Evolutionary conservation across 2,113 vertebrate species (phyloP).

Genomic region (Sarotherodon lohbergeri): DNA sequence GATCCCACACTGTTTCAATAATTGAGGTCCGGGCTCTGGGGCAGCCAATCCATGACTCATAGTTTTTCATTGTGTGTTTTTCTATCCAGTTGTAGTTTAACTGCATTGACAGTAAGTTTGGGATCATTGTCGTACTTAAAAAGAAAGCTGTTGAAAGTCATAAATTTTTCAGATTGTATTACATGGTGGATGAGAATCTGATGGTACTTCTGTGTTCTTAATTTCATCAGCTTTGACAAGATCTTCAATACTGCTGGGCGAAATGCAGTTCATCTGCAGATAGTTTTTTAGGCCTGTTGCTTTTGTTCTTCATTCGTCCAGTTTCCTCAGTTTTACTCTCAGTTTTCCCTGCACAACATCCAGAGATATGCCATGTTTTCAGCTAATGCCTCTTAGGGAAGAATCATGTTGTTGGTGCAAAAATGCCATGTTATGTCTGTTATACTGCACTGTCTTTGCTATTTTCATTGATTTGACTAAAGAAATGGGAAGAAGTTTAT

Average conservation of each 20-base stretch:
- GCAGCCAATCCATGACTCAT: fast-evolving
- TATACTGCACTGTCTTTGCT: neutral
- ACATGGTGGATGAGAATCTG: neutral
- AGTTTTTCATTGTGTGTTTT: neutral
- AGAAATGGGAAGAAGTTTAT: neutral
- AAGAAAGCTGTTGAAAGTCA: neutral
- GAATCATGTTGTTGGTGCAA: neutral
- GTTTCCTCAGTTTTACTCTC: fast-evolving
- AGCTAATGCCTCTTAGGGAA: neutral
- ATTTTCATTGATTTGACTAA: neutral
- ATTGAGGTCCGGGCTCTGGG: neutral
- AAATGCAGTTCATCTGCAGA: neutral
- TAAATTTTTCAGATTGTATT: neutral
- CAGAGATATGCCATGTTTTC: fast-evolving
- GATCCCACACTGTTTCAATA: neutral
- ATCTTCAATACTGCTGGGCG: fast-evolving
- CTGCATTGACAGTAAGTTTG: neutral
- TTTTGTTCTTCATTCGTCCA: neutral
- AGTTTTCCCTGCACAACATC: neutral
- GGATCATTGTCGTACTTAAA: neutral
- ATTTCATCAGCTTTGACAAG: neutral
- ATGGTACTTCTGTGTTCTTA: neutral
- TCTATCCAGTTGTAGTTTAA: neutral
- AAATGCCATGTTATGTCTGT: neutral
- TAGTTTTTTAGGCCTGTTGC: neutral